phyloP scores from a whole-genome alignment of 2,113 vertebrate genomes.

The Trichomycterus rosablanca region DNA sequence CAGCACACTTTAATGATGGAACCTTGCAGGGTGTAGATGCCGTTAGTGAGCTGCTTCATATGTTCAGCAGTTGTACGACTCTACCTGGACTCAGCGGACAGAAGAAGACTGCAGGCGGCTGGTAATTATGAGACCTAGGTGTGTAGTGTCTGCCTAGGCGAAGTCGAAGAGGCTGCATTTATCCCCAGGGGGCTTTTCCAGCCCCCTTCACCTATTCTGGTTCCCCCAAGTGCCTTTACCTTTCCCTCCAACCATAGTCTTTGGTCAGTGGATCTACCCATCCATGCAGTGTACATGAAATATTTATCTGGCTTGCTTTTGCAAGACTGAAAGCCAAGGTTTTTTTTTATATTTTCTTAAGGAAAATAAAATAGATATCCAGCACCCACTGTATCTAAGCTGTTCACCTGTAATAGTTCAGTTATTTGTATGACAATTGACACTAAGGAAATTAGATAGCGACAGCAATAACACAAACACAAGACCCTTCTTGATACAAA shows the following conservation, averaged over 20 bases:
- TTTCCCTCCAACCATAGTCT: neutral
- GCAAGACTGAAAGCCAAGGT: too few species aligned
- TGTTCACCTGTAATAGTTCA: neutral
- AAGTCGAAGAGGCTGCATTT: conserved; percentile 22
- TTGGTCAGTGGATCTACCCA: too few species aligned
- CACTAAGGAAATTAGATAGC: conserved; percentile 15
- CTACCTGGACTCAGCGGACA: too few species aligned
- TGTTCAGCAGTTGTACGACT: too few species aligned
- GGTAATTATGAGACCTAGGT: conserved; percentile 62
- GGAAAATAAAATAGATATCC: neutral
- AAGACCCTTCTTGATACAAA: conserved; percentile 34
- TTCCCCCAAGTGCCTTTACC: conserved; percentile 34
- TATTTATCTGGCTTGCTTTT: neutral
- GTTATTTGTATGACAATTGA: conserved; percentile 1
- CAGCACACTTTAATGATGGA: too few species aligned
- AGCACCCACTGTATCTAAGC: neutral
- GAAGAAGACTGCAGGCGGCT: too few species aligned
- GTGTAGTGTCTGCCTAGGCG: conserved; percentile 54
- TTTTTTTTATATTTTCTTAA: neutral
- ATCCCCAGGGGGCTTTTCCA: conserved; percentile 45
- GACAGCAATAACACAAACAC: conserved; percentile 25
- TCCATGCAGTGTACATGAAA: neutral
- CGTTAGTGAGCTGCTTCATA: too few species aligned
- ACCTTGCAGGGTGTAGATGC: too few species aligned
- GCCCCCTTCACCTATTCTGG: conserved; percentile 24